Conservation (phyloP, 2,797 vertebrate genomes). For the Cyprinodon diabolis region DNA sequence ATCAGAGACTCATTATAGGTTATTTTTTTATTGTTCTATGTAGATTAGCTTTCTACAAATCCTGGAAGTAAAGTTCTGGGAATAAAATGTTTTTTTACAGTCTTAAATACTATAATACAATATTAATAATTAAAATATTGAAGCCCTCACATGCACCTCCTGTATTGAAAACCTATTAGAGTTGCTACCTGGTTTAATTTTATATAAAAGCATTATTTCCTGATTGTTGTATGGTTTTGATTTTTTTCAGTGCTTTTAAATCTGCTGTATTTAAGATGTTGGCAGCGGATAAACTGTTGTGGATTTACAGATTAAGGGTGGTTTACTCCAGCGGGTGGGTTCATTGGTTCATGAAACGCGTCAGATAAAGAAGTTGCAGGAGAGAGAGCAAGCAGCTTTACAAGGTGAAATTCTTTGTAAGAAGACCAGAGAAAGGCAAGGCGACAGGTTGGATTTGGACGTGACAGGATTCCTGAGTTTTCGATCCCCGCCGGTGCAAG, state of each 20-base stretch:
- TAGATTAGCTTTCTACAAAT: neutral
- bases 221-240: neutral
- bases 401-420: constrained; percentile 38
- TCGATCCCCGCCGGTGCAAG: constrained; percentile 35
- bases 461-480: constrained; percentile 56
- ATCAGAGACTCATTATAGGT: neutral
- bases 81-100: neutral
- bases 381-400: constrained; percentile 14
- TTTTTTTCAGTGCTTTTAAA: neutral
- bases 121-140: no score
- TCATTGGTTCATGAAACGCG: neutral
- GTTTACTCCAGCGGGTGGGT: neutral
- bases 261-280: neutral
- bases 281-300: neutral
- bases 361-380: constrained; percentile 22
- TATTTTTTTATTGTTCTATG: neutral
- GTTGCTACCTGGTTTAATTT: neutral
- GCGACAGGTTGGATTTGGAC: constrained; percentile 28
- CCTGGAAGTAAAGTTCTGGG: neutral
- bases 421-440: constrained; percentile 12
- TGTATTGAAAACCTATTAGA: neutral
- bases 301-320: neutral
- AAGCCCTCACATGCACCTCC: neutral
- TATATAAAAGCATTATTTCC: neutral
- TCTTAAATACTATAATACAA: no score